Conservation (phyloP, 2,113 vertebrate genomes). For the Pseudopodoces humilis region DNA sequence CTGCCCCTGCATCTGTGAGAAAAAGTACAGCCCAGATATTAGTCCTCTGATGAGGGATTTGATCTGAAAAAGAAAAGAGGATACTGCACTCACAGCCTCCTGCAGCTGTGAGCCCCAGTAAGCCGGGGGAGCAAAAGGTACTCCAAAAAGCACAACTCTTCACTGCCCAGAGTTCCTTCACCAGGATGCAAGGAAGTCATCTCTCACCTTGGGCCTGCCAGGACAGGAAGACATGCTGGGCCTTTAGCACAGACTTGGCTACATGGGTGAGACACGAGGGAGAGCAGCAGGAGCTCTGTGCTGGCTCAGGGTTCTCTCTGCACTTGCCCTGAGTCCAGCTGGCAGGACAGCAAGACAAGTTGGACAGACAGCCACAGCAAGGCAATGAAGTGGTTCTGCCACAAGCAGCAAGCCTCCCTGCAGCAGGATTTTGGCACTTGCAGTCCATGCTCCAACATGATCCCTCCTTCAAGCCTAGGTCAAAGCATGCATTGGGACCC, state of each 20-base stretch:
- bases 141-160: neutral
- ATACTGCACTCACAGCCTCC: neutral
- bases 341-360: neutral
- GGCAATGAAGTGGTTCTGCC: neutral
- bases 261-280: accelerated
- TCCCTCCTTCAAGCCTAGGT: neutral
- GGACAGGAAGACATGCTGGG: neutral
- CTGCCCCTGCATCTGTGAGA: neutral
- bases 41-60: neutral
- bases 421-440: neutral
- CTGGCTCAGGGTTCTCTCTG: neutral
- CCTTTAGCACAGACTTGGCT: neutral
- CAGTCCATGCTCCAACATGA: accelerated
- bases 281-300: accelerated
- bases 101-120: too few relatives aligned
- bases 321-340: neutral
- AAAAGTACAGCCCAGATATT: neutral
- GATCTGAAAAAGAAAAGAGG: neutral
- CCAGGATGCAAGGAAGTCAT: neutral
- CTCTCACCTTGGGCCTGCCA: neutral
- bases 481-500: accelerated
- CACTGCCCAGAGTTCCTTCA: neutral
- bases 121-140: accelerated
- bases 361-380: neutral
- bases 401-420: neutral